Evolutionary conservation across 2,888 invertebrate genomes (phyloP).

Genomic region (Blastobasis lacticolella): DNA sequence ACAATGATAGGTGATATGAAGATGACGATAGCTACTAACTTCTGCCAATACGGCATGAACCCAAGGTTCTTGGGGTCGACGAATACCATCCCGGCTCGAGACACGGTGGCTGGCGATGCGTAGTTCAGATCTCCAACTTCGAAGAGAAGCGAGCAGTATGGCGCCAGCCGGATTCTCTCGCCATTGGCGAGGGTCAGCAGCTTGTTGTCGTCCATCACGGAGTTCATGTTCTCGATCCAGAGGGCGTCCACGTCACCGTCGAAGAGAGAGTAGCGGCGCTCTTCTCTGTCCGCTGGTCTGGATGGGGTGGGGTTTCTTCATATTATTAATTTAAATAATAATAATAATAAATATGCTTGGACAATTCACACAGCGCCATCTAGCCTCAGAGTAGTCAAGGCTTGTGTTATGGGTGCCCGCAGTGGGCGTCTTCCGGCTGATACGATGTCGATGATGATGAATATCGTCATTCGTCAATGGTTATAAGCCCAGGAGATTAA

Average conservation of each 20-base stretch:
- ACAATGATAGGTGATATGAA: no score
- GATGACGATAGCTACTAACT: slow-evolving; percentile 22
- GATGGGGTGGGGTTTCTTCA: slow-evolving; percentile 18
- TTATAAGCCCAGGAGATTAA: no score
- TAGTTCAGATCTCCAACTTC: slow-evolving; percentile 93
- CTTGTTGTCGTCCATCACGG: slow-evolving; percentile 96
- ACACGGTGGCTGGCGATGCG: slow-evolving; percentile 94
- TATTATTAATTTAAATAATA: no score
- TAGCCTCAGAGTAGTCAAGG: no score
- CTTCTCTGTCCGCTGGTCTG: slow-evolving; percentile 80
- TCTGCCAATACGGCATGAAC: slow-evolving; percentile 89
- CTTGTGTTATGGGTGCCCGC: no score
- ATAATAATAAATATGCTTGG: no score
- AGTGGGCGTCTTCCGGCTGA: no score
- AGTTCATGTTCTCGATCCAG: slow-evolving; percentile 98
- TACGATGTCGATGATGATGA: no score
- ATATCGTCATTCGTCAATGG: no score
- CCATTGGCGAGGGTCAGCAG: slow-evolving; percentile 92
- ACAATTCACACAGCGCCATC: no score
- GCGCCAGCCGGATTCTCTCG: slow-evolving; percentile 87
- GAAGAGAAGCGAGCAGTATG: slow-evolving; percentile 88
- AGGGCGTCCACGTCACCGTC: slow-evolving; percentile 96
- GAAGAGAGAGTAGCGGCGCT: slow-evolving; percentile 88
- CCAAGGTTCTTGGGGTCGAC: slow-evolving; percentile 94
- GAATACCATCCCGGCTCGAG: slow-evolving; percentile 94